Evolutionary conservation across 1,140 invertebrate genomes (phyloP).

Genomic region (Augochlora pura): DNA sequence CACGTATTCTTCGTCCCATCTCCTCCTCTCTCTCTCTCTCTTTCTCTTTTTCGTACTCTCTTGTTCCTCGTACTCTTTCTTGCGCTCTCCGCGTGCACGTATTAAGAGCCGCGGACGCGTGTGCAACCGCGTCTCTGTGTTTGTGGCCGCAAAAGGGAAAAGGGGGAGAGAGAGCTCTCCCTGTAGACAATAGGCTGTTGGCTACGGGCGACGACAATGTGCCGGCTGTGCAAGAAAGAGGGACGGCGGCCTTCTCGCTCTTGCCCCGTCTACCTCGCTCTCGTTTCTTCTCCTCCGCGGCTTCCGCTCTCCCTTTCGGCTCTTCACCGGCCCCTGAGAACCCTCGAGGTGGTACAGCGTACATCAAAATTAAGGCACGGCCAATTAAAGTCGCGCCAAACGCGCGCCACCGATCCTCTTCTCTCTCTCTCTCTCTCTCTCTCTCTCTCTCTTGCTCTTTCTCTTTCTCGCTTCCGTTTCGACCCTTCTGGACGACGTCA

Average conservation of each 20-base stretch:
- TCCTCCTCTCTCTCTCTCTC: not conserved
- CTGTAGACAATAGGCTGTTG: constrained; percentile 74
- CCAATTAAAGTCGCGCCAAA: constrained; percentile 73
- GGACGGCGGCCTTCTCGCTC: constrained; percentile 18
- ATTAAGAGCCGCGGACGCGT: not conserved
- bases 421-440: not conserved
- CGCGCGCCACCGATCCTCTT: constrained; percentile 2
- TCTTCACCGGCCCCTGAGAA: constrained; percentile 60
- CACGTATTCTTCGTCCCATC: not conserved
- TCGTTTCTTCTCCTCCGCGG: constrained; percentile 38
- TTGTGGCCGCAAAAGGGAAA: constrained; percentile 61
- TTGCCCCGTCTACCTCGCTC: constrained; percentile 43
- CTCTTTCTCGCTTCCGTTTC: not conserved
- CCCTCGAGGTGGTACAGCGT: constrained; percentile 67
- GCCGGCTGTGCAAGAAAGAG: constrained; percentile 58
- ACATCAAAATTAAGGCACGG: constrained; percentile 75
- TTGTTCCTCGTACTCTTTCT: not conserved
- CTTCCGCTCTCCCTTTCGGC: constrained; percentile 39
- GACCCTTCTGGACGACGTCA: not conserved
- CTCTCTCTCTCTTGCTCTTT: not conserved
- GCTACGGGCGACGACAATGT: constrained; percentile 73
- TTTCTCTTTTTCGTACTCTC: not conserved
- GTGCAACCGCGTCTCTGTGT: not conserved
- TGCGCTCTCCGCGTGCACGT: too few species aligned
- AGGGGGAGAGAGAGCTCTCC: constrained; percentile 55